These are phyloP conservation scores for Drosophila nigromelanica DNA, from an alignment of 1,140 invertebrate genomes.

Conservation along the genomic window DNA sequence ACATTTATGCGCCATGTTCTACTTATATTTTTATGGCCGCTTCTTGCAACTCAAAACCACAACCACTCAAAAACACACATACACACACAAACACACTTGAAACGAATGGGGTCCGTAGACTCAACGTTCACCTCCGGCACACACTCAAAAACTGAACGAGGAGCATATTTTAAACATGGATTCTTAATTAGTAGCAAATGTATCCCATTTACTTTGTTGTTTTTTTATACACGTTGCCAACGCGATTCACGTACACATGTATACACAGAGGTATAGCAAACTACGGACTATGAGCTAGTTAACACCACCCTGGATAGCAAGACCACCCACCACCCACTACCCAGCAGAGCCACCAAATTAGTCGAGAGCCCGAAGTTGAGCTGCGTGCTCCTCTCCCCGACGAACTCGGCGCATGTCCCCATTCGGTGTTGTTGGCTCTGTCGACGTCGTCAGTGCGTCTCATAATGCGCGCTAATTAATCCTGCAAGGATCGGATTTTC, in stretches of 20 bases:
- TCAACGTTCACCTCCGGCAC: slow-evolving; percentile 25
- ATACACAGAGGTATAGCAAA: slow-evolving; percentile 35
- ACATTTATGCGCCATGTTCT: slow-evolving; percentile 81
- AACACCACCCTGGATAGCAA: slow-evolving; percentile 47
- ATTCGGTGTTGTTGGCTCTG: slow-evolving; percentile 5
- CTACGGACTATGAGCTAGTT: slow-evolving; percentile 59
- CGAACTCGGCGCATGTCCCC: slow-evolving; percentile 15
- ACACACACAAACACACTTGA: slow-evolving; percentile 2
- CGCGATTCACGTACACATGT: slow-evolving; percentile 54
- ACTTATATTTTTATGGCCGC: slow-evolving; percentile 81
- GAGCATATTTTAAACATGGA: slow-evolving; percentile 82
- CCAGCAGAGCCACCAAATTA: slow-evolving; percentile 39
- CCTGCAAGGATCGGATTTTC: slow-evolving; percentile 83
- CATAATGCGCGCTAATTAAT: slow-evolving; percentile 84
- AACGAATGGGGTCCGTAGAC: neutral
- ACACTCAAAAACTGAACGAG: slow-evolving; percentile 40
- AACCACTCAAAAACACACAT: slow-evolving; percentile 37
- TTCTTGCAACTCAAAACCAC: slow-evolving; percentile 66
- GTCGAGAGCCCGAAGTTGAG: slow-evolving; percentile 39
- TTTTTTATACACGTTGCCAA: slow-evolving; percentile 51
- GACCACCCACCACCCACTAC: neutral
- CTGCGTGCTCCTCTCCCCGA: slow-evolving; percentile 44
- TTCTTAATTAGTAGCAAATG: slow-evolving; percentile 83
- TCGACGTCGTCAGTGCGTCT: slow-evolving; percentile 49
- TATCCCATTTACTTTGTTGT: slow-evolving; percentile 65